Conservation (phyloP, 30 jellyfish, hydroid and myxozoan species). For the Aurelia sp. region DNA sequence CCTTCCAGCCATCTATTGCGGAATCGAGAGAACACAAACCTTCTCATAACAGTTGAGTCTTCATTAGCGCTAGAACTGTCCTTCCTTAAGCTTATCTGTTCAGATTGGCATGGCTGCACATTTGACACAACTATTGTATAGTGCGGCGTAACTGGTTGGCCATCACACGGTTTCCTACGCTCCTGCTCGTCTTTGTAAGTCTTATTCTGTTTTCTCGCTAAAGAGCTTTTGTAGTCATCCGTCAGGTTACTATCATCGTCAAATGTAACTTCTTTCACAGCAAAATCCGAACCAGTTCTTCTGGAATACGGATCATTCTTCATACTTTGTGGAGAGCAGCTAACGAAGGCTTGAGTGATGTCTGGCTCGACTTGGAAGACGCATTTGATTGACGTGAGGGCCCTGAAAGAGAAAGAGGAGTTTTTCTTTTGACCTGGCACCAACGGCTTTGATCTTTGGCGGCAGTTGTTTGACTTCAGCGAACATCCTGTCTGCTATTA, state of each 20-base stretch:
- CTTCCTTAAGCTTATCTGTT: too few relatives aligned
- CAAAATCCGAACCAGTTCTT: not conserved
- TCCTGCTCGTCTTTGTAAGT: not conserved
- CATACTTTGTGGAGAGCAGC: not conserved
- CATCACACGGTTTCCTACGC: not conserved
- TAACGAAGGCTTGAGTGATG: not conserved
- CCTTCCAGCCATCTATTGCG: too few relatives aligned
- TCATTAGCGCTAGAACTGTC: not conserved
- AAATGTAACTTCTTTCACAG: not conserved
- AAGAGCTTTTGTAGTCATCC: too few relatives aligned
- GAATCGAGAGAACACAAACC: not conserved
- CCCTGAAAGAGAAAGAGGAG: constrained; percentile 20
- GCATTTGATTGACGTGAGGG: constrained; percentile 51
- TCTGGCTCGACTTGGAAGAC: constrained; percentile 38
- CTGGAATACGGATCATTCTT: not conserved
- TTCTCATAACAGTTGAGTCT: not conserved
- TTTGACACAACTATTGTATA: constrained; percentile 20
- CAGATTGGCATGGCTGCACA: not conserved
- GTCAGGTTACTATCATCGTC: too few relatives aligned
- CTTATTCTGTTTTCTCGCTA: too few relatives aligned
- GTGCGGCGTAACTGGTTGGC: not conserved
- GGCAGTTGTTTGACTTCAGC: too few relatives aligned
- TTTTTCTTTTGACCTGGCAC: too few relatives aligned
- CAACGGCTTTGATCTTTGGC: too few relatives aligned
- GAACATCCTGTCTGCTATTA: too few relatives aligned